A percentile compares a stretch with the other conserved stretches of the same genome.
Evolutionary conservation across 2,797 vertebrate genomes (phyloP).

Genomic region (Aphelocoma californica): DNA sequence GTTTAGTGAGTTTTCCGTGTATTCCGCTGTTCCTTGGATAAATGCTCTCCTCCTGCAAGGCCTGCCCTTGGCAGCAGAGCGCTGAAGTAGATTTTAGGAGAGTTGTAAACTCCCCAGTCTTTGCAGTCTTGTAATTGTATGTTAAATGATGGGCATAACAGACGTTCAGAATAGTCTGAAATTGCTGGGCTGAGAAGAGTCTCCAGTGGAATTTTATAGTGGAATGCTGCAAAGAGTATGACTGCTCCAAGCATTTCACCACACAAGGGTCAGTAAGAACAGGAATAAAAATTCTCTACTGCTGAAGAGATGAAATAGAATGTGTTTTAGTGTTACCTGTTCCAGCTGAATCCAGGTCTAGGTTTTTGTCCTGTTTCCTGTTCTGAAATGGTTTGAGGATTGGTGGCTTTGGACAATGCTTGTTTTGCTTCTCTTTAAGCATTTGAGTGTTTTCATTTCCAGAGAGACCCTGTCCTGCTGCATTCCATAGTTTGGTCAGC

Average conservation of each 20-base stretch:
- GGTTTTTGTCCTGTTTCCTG: neutral
- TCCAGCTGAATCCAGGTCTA: neutral
- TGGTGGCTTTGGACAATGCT: neutral
- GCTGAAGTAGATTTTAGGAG: neutral
- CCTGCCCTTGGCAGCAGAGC: neutral
- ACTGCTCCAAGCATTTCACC: neutral
- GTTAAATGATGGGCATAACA: neutral
- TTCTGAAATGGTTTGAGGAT: neutral
- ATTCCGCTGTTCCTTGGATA: neutral
- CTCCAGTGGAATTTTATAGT: neutral
- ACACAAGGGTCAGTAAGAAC: neutral
- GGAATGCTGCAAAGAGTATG: neutral
- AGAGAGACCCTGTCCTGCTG: neutral
- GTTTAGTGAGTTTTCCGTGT: neutral
- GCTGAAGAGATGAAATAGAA: neutral
- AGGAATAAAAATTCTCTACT: neutral
- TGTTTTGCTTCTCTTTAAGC: neutral
- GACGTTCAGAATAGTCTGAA: neutral
- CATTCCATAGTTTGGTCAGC: neutral
- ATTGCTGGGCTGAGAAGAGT: neutral
- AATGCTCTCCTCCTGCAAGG: neutral
- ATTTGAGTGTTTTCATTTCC: neutral
- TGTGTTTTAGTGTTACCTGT: fast-evolving
- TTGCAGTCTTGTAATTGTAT: neutral
- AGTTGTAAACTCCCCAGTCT: neutral